Conservation (phyloP, 2,797 vertebrate genomes). For the Phataginus tricuspis region DNA sequence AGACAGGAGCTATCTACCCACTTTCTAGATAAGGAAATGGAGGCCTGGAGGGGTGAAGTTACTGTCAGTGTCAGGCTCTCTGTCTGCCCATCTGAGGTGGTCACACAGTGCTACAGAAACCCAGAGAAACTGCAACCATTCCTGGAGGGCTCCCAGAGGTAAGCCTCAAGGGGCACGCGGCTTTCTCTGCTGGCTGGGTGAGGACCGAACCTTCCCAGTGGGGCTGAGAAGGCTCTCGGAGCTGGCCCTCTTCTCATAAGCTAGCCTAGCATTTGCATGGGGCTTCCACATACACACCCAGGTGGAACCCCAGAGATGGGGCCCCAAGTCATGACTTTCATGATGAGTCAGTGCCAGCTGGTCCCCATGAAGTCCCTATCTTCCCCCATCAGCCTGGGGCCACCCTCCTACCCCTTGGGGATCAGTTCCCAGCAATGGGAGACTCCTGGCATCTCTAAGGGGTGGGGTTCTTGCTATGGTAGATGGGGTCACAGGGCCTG, state of each 20-base stretch:
- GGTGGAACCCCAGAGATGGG: not conserved
- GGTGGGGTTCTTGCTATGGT: not conserved
- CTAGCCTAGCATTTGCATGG: not conserved
- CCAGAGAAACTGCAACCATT: not conserved
- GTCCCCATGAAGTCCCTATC: not conserved
- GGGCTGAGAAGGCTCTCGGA: not conserved
- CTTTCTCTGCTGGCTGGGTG: not conserved
- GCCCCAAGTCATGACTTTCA: slow-evolving; percentile 7
- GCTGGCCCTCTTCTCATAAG: not conserved
- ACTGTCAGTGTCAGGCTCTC: not conserved
- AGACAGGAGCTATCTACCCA: not conserved
- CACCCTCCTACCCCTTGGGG: not conserved
- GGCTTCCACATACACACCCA: not conserved
- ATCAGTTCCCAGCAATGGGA: not conserved
- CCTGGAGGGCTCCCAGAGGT: not conserved
- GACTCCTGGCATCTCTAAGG: not conserved
- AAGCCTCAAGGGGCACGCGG: too few species aligned
- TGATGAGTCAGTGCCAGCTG: not conserved
- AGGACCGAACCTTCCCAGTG: not conserved
- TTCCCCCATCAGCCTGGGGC: not conserved
- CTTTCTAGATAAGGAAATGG: not conserved
- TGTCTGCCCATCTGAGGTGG: not conserved
- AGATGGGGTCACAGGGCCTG: too few species aligned
- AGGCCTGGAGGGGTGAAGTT: not conserved
- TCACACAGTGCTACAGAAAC: not conserved